phyloP scores from a whole-genome alignment of 2,888 invertebrate genomes.

The Amiota minor region DNA sequence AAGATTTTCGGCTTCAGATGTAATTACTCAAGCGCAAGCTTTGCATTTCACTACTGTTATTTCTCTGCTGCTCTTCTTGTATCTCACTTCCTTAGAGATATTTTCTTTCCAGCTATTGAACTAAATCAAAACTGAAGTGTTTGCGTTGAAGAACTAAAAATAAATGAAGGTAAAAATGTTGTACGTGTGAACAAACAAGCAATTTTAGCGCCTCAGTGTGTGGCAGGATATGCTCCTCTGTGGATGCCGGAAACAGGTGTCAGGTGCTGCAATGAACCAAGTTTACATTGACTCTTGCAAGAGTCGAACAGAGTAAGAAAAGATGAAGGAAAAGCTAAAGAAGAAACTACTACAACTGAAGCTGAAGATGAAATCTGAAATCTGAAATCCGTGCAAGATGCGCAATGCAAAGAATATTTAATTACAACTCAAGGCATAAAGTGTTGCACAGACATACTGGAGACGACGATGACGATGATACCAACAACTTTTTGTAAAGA shows the following conservation, averaged over 20 bases:
- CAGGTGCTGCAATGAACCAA: background rate
- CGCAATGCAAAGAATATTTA: constrained; percentile 25
- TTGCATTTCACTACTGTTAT: too few relatives aligned
- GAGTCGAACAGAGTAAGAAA: too few relatives aligned
- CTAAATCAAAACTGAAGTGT: too few relatives aligned
- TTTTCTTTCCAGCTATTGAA: too few relatives aligned
- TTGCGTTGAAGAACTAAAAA: too few relatives aligned
- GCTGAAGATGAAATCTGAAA: too few relatives aligned
- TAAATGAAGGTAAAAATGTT: background rate
- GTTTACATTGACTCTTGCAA: too few relatives aligned
- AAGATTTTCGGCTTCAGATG: background rate
- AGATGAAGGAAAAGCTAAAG: too few relatives aligned
- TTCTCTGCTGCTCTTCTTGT: too few relatives aligned
- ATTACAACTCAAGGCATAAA: constrained; percentile 11
- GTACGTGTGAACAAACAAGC: constrained; percentile 9
- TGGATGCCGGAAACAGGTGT: constrained; percentile 4
- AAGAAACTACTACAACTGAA: too few relatives aligned
- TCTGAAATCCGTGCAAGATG: constrained; percentile 4
- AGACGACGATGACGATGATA: background rate
- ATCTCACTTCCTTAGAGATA: too few relatives aligned
- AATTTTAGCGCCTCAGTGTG: background rate
- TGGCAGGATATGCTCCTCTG: too few relatives aligned
- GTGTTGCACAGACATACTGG: background rate
- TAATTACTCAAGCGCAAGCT: background rate
- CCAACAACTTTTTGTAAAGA: background rate